Evolutionary conservation across 1,140 invertebrate species (phyloP).

Genomic region (Paraescarpia echinospica): DNA sequence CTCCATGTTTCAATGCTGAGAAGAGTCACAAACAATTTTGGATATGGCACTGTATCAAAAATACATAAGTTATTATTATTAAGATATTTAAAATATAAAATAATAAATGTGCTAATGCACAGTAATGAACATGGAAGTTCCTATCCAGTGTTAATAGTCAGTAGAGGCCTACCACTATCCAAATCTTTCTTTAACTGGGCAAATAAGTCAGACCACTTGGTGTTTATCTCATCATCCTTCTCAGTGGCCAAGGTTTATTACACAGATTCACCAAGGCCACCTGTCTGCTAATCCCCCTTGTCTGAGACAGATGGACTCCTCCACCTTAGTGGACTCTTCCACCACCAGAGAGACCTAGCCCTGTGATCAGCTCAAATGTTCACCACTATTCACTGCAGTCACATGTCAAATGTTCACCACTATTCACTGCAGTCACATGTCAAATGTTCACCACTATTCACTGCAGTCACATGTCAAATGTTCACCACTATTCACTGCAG

Average conservation of each 20-base stretch:
- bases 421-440: too few relatives aligned
- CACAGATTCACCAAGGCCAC: neutral
- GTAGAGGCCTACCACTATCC: neutral
- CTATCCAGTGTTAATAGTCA: neutral
- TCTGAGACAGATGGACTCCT: neutral
- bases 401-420: neutral
- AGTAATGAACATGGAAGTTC: neutral
- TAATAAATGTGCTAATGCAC: neutral
- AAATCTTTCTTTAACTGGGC: neutral
- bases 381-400: too few relatives aligned
- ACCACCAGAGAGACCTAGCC: neutral
- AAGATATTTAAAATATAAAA: neutral
- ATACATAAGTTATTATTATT: too few relatives aligned
- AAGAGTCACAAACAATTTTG: too few relatives aligned
- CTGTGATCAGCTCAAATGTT: neutral
- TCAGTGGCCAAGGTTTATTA: neutral
- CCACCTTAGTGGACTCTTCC: too few relatives aligned
- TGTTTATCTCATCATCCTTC: neutral
- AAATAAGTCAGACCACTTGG: neutral
- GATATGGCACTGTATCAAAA: too few relatives aligned
- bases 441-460: neutral
- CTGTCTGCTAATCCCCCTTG: neutral
- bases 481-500: neutral
- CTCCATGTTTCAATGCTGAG: too few relatives aligned
- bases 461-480: too few relatives aligned